A percentile compares a stretch with the other conserved stretches of the same genome.
Conservation (phyloP, 2,113 vertebrate species). For the Phrynosoma blainvillii region DNA sequence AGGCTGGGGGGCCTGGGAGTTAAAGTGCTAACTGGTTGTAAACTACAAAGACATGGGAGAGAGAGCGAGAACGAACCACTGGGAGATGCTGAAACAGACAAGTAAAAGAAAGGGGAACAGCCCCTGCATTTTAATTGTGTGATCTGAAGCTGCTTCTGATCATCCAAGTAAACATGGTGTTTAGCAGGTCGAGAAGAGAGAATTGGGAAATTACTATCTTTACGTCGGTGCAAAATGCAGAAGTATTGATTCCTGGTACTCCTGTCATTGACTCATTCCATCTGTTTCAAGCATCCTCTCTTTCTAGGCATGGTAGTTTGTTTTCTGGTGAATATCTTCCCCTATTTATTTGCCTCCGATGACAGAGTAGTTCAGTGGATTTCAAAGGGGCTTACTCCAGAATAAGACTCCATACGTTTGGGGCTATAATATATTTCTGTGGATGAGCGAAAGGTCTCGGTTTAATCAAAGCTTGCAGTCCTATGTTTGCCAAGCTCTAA, state of each 20-base stretch:
- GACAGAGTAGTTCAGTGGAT: too few relatives aligned
- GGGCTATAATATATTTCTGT: not conserved
- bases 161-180: constrained; percentile 1
- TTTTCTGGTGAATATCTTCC: not conserved
- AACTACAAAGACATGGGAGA: constrained; percentile 39
- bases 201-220: constrained; percentile 49
- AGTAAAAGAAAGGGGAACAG: constrained; percentile 46
- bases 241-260: constrained; percentile 43
- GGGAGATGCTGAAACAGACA: constrained; percentile 37
- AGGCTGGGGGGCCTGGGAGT: constrained; percentile 41
- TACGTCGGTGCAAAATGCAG: constrained; percentile 33
- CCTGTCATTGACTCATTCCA: not conserved
- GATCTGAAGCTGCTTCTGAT: constrained; percentile 19
- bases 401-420: not conserved
- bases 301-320: not conserved
- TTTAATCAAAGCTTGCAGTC: too few relatives aligned
- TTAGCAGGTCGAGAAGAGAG: constrained; percentile 23
- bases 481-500: too few relatives aligned
- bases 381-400: not conserved
- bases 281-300: too few relatives aligned
- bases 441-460: not conserved
- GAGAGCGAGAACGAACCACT: too few relatives aligned
- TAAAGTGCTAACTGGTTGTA: constrained; percentile 43
- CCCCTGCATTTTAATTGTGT: constrained; percentile 50
- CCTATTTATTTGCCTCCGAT: not conserved